Conservation (phyloP, 2,113 vertebrate species). For the Carlito syrichta region DNA sequence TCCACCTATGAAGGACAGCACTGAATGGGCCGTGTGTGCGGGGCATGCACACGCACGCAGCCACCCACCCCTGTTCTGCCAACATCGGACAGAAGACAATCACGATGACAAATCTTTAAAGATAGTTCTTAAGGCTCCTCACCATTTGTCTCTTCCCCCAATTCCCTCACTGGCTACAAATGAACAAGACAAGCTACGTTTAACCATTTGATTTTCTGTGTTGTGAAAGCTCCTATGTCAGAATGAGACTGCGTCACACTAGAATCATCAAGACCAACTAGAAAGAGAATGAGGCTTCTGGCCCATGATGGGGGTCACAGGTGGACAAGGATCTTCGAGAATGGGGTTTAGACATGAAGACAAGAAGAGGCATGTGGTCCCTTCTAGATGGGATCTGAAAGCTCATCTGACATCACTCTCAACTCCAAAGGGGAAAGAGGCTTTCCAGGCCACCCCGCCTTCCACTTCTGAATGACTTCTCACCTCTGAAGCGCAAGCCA, state of each 20-base stretch:
- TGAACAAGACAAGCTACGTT: accelerated
- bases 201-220: accelerated
- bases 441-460: background rate
- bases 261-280: too few species aligned
- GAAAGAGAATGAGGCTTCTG: background rate
- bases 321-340: background rate
- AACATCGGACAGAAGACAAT: accelerated
- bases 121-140: background rate
- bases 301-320: background rate
- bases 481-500: background rate
- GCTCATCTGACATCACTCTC: background rate
- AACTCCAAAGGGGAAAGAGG: background rate
- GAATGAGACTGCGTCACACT: accelerated
- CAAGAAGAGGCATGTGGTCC: accelerated
- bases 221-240: accelerated
- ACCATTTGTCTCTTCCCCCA: background rate
- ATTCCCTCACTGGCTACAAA: background rate
- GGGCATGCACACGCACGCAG: accelerated
- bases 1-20: accelerated
- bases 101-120: accelerated
- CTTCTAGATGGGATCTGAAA: too few species aligned
- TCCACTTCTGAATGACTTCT: background rate
- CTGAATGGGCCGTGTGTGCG: background rate
- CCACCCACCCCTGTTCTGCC: background rate
- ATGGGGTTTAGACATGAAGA: background rate